Percentiles rank a stretch among this genome's conserved stretches.
Evolutionary conservation across 2,888 invertebrate genomes (phyloP).

Genomic region (Sesamia inferens): DNA sequence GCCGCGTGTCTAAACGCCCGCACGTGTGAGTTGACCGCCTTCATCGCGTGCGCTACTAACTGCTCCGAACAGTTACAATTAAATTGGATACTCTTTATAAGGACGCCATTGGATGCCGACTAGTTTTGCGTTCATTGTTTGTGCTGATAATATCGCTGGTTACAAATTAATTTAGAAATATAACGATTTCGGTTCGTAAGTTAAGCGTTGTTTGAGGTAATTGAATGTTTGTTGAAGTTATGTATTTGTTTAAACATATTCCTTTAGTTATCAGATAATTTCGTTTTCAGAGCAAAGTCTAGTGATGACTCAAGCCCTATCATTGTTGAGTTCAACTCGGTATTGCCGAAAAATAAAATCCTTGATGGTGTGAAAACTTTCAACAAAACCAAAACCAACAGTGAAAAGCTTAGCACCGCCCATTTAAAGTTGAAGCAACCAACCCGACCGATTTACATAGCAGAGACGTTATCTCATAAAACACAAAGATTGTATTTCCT

Average conservation of each 20-base stretch:
- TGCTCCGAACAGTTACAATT: conserved; percentile 69
- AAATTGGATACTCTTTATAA: conserved; percentile 75
- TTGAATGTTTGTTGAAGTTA: conserved; percentile 38
- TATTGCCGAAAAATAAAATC: too few species aligned
- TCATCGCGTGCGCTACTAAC: conserved; percentile 75
- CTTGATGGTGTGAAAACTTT: too few species aligned
- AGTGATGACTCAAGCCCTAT: too few species aligned
- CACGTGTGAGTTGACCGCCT: conserved; percentile 49
- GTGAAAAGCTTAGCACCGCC: too few species aligned
- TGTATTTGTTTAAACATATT: conserved; percentile 28
- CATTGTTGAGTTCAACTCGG: too few species aligned
- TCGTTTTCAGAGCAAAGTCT: too few species aligned
- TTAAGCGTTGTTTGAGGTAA: conserved; percentile 52
- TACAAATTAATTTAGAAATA: conserved; percentile 75
- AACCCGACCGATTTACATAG: too few species aligned
- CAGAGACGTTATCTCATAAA: too few species aligned
- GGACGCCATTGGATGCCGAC: conserved; percentile 68
- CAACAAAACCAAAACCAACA: too few species aligned
- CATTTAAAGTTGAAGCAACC: too few species aligned
- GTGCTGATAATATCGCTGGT: conserved; percentile 63
- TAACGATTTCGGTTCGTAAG: conserved; percentile 55
- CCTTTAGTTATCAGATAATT: conserved; percentile 27
- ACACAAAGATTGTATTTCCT: too few species aligned
- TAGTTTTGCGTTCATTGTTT: conserved; percentile 68
- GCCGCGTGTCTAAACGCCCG: conserved; percentile 54